Percentiles rank a stretch among this genome's conserved stretches.
phyloP scores from a whole-genome alignment of 2,888 invertebrate genomes.

The Taphrorychus bicolor region DNA sequence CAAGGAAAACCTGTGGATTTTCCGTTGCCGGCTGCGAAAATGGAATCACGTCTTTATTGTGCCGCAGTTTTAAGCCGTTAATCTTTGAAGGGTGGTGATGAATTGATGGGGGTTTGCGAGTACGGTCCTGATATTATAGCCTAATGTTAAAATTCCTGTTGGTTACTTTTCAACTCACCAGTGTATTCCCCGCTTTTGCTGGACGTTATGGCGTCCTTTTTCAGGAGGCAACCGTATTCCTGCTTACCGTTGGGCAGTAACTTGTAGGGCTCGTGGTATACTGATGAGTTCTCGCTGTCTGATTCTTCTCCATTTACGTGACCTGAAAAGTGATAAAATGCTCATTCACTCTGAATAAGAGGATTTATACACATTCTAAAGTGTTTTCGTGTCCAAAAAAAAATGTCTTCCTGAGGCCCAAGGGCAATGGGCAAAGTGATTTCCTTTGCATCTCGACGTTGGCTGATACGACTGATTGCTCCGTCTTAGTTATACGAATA shows the following conservation, averaged over 20 bases:
- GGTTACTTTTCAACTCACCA: constrained; percentile 51
- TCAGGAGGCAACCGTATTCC: constrained; percentile 63
- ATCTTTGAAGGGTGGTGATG: neutral
- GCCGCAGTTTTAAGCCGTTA: constrained; percentile 8
- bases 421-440: too few species aligned
- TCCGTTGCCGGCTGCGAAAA: constrained; percentile 11
- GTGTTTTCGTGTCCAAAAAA: too few species aligned
- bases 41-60: constrained; percentile 21
- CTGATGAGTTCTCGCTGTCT: constrained; percentile 65
- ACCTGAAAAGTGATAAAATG: constrained; percentile 16
- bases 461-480: too few species aligned
- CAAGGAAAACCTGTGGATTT: constrained; percentile 26
- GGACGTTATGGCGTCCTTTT: constrained; percentile 61
- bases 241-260: constrained; percentile 61
- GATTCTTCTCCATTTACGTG: constrained; percentile 59
- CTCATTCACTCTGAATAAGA: too few species aligned
- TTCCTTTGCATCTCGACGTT: too few species aligned
- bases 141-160: neutral
- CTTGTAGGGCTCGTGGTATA: constrained; percentile 67
- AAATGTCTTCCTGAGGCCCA: too few species aligned
- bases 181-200: constrained; percentile 65
- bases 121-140: neutral
- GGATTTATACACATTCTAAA: too few species aligned
- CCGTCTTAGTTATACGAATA: too few species aligned
- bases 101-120: neutral